Evolutionary conservation across 2,113 vertebrate species (phyloP).

Genomic region (Sminthopsis crassicaudata): DNA sequence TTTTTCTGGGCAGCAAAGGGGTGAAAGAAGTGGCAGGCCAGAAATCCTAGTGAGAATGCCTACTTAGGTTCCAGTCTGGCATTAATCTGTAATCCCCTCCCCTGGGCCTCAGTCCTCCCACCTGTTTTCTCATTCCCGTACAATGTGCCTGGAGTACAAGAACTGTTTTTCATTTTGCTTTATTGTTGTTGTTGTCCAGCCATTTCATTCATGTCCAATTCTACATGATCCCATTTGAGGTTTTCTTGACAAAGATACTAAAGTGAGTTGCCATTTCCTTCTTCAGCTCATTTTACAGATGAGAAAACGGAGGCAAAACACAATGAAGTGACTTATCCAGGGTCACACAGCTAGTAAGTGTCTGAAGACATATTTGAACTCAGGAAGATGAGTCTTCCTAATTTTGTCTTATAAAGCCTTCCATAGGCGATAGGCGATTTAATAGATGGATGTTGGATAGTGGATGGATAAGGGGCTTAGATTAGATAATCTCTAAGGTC

Average conservation of each 20-base stretch:
- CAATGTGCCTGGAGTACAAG: not conserved
- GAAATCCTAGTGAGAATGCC: not conserved
- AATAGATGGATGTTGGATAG: not conserved
- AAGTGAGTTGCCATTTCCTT: not conserved
- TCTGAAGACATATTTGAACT: too few species aligned
- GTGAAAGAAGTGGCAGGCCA: not conserved
- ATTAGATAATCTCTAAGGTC: not conserved
- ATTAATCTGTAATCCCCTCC: not conserved
- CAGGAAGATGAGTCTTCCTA: too few species aligned
- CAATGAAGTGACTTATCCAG: too few species aligned
- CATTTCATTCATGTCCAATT: not conserved
- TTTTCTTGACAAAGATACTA: not conserved
- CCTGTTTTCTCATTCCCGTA: not conserved
- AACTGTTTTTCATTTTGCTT: not conserved
- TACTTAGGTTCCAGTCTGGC: not conserved
- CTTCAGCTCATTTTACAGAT: not conserved
- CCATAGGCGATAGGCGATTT: not conserved
- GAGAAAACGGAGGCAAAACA: not conserved
- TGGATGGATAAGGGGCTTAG: not conserved
- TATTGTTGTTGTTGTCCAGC: not conserved
- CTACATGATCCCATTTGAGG: not conserved
- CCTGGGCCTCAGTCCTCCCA: not conserved
- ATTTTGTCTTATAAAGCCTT: not conserved
- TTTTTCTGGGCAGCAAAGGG: not conserved
- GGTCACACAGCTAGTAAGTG: too few species aligned